Evolutionary conservation across 2,888 invertebrate species (phyloP), one percentile per base, ranked within the genome.

Genomic region (Bellardia pandia): DNA sequence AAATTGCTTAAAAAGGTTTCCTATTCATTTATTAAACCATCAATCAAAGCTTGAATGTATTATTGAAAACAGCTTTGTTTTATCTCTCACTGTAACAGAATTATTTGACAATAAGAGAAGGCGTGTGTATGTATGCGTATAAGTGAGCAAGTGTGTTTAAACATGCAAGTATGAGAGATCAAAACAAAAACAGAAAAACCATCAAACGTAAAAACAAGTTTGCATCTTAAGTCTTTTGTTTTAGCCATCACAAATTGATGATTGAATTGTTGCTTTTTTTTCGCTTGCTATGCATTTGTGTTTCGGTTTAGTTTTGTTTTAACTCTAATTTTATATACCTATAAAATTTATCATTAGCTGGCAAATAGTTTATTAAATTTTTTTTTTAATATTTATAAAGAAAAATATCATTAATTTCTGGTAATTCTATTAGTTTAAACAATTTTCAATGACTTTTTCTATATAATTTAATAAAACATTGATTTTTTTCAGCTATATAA

Each of bases 201-300:
- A 77, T n/a, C 13, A 4, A 9, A 45, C 13, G 0, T 45, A 45
- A 42, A 62, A 69, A 71, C 81, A 80, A 77, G 86, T 86, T 86
- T 85, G 82, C 56, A 13, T 75, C 86, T 86, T 80, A 68, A 82
- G 64, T 88, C 88, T 86, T 88, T 85, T 77, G 75, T 86, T 76
- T 82, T 71, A 42, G 4, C n/a, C 9, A 2, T 14, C 45, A 5
- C 1, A 58, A 16, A 33, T 53, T 33, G 13, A 40, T 66, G 64
- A 14, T 30, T 76, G 37, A 37, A 37, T 66, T 45, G 45, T 45
- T 45, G 14, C 2, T n/a, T n/a, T 45, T 60, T 11, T 51, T 40
- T 8, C 9, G 23, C 30, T 42, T 9, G 56, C 56, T 30, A 37
- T 51, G 51, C 40, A 56, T 66, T 64, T 64, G 23, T 51, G 58